phyloP scores from a whole-genome alignment of 2,888 invertebrate species.

The Eristalinus sepulchralis region DNA sequence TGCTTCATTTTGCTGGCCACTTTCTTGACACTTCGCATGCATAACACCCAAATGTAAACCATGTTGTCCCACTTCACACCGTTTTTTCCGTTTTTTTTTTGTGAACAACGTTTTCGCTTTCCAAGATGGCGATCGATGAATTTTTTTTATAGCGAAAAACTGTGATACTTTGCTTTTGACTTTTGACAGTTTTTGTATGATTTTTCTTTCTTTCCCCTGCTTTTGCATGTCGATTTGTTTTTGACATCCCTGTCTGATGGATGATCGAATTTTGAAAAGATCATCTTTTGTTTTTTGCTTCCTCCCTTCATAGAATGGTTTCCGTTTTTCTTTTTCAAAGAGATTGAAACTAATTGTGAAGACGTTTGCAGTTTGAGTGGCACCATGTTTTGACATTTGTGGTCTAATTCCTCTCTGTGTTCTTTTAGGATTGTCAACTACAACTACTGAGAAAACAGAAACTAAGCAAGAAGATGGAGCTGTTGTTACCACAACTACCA shows the following conservation, averaged over 20 bases:
- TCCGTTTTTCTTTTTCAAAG: constrained; percentile 32
- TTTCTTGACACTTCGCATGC: constrained; percentile 40
- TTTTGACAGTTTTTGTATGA: constrained; percentile 25
- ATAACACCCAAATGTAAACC: constrained; percentile 73
- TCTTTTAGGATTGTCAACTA: constrained; percentile 73
- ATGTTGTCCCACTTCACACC: constrained; percentile 79
- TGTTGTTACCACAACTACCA: constrained; percentile 84
- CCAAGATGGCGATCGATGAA: not conserved
- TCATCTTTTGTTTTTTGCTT: constrained; percentile 10
- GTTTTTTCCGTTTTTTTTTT: not conserved
- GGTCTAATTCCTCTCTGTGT: not conserved
- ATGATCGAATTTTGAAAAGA: constrained; percentile 22
- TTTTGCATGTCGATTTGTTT: constrained; percentile 39
- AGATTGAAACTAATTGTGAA: constrained; percentile 57
- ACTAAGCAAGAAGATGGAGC: constrained; percentile 83
- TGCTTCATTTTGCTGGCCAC: not conserved
- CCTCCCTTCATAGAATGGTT: not conserved
- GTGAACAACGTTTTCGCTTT: not conserved
- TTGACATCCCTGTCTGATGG: constrained; percentile 10
- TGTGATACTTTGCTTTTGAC: constrained; percentile 8
- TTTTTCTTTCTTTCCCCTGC: not conserved
- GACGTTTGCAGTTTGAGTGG: not conserved
- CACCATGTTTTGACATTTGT: constrained; percentile 22
- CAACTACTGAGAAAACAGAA: constrained; percentile 81
- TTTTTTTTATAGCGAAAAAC: not conserved